A percentile compares a stretch with the other conserved stretches of the same genome.
Evolutionary conservation across 2,888 invertebrate species (phyloP).

Genomic region (Andrena praecox): DNA sequence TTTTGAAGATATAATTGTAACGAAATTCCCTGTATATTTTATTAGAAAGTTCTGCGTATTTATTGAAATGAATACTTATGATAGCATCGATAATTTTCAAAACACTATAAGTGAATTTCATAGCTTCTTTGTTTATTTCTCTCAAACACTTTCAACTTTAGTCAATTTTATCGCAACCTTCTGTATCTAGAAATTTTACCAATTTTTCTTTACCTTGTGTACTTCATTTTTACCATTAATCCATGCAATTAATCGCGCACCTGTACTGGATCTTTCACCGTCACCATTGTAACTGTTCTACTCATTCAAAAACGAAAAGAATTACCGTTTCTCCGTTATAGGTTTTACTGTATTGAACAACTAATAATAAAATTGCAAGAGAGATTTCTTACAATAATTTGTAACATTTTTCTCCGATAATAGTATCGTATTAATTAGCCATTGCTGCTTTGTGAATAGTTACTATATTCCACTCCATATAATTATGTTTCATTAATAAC

Average conservation of each 20-base stretch:
- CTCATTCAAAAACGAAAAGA: neutral
- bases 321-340: neutral
- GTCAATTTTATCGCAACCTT: too few species aligned
- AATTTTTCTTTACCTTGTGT: too few species aligned
- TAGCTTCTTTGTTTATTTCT: too few species aligned
- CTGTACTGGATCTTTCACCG: slow-evolving; percentile 63
- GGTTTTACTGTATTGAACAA: neutral
- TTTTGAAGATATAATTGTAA: neutral
- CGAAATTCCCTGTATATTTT: neutral
- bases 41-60: too few species aligned
- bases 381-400: neutral
- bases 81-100: too few species aligned
- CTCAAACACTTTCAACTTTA: too few species aligned
- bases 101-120: too few species aligned
- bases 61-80: too few species aligned
- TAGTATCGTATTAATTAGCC: neutral
- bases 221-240: too few species aligned
- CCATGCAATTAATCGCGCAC: slow-evolving; percentile 6
- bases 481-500: neutral
- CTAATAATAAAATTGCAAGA: neutral
- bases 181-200: too few species aligned
- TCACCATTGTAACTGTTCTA: slow-evolving; percentile 20
- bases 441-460: neutral
- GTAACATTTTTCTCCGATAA: neutral
- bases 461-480: slow-evolving; percentile 11